These are phyloP conservation scores for Drosophila nigrodunni DNA, from an alignment of 1,140 invertebrate species.

Conservation along the genomic window DNA sequence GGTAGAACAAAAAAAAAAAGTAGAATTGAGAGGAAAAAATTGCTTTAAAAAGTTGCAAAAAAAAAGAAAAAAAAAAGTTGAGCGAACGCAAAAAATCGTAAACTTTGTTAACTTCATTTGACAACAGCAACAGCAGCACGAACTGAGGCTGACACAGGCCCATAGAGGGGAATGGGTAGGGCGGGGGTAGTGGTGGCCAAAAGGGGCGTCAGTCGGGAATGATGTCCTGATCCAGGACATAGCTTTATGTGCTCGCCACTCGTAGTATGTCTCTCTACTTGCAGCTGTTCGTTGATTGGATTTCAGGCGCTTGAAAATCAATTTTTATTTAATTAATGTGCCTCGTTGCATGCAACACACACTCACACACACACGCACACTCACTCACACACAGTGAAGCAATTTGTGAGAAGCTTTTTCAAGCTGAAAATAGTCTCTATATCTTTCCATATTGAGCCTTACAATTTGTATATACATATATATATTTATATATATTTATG, in stretches of 20 bases:
- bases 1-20: constrained; percentile 30
- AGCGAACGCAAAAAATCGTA: constrained; percentile 64
- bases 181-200: not conserved
- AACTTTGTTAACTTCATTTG: constrained; percentile 82
- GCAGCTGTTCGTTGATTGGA: constrained; percentile 76
- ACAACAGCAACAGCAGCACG: constrained; percentile 54
- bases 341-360: constrained; percentile 67
- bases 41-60: constrained; percentile 17
- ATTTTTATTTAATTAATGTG: constrained; percentile 83
- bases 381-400: not conserved
- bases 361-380: constrained; percentile 15
- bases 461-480: constrained; percentile 5
- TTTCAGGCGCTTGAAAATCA: constrained; percentile 80
- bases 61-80: constrained; percentile 36
- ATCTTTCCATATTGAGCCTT: constrained; percentile 8
- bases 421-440: constrained; percentile 22
- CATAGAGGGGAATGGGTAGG: not conserved
- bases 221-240: constrained; percentile 50
- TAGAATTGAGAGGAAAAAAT: constrained; percentile 28
- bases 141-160: constrained; percentile 20
- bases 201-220: not conserved
- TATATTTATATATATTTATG: constrained; percentile 8
- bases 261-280: constrained; percentile 65
- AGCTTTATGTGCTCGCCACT: constrained; percentile 52
- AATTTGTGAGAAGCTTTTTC: constrained; percentile 9